Conservation (phyloP, 2,797 vertebrate species). For the Rhabdomys pumilio region DNA sequence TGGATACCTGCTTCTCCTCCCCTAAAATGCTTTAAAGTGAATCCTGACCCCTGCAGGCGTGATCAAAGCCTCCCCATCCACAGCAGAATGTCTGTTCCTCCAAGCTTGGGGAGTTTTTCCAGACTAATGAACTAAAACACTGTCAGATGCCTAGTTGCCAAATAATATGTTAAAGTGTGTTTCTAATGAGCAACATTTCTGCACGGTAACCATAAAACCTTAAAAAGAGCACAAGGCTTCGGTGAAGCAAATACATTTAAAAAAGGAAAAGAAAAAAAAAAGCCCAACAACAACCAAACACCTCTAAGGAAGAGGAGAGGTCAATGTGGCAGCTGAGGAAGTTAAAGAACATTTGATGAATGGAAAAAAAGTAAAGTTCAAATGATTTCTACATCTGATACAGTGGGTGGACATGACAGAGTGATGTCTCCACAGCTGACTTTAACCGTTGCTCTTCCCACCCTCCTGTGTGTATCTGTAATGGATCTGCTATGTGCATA, state of each 20-base stretch:
- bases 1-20: background rate
- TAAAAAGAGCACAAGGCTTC: conserved; percentile 77
- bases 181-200: conserved; percentile 76
- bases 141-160: conserved; percentile 69
- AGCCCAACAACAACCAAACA: conserved; percentile 42
- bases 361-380: conserved; percentile 48
- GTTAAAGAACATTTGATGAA: conserved; percentile 48
- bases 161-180: conserved; percentile 86
- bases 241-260: conserved; percentile 84
- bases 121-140: conserved; percentile 78
- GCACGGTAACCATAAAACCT: conserved; percentile 80
- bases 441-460: background rate
- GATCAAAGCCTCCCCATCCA: background rate
- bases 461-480: background rate
- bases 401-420: background rate
- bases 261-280: background rate
- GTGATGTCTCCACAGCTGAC: background rate
- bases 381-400: conserved; percentile 22
- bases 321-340: conserved; percentile 31
- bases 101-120: conserved; percentile 48
- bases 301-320: conserved; percentile 58
- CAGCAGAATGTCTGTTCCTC: conserved; percentile 67
- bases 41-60: background rate
- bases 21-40: conserved; percentile 68
- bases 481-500: background rate